phyloP scores from a whole-genome alignment of 2,888 invertebrate genomes.

The Drosophila pseudotalamancana region DNA sequence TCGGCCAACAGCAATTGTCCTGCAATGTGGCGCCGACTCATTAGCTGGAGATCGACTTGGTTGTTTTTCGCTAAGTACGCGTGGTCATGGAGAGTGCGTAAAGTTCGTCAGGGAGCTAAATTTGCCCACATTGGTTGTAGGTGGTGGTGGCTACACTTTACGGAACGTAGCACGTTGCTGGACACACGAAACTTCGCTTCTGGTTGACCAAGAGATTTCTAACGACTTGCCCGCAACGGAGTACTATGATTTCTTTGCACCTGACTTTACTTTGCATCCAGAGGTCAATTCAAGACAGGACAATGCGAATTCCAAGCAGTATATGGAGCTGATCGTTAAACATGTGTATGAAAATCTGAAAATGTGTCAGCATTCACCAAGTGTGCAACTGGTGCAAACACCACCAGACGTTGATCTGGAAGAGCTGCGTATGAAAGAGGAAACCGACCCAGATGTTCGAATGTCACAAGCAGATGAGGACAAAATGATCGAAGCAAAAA shows the following conservation, averaged over 20 bases:
- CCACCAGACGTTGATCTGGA: conserved; percentile 92
- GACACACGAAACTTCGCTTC: conserved; percentile 98
- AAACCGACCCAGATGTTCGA: conserved; percentile 92
- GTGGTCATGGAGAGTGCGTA: conserved; percentile 99
- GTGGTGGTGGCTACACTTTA: conserved; percentile 94
- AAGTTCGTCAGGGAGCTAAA: conserved; percentile 96
- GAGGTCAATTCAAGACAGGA: conserved; percentile 94
- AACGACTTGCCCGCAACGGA: conserved; percentile 98
- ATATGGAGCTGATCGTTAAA: conserved; percentile 95
- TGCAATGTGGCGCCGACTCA: conserved; percentile 99
- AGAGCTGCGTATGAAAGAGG: conserved; percentile 88
- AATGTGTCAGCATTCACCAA: conserved; percentile 96
- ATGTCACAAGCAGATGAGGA: conserved; percentile 92
- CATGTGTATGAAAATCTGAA: conserved; percentile 96
- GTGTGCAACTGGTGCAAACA: conserved; percentile 98
- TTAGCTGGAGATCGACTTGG: conserved; percentile 97
- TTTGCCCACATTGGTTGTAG: conserved; percentile 95
- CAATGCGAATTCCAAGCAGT: conserved; percentile 98
- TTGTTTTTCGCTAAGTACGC: conserved; percentile 97
- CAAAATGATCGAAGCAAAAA: conserved; percentile 92
- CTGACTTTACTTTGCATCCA: conserved; percentile 98
- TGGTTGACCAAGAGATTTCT: conserved; percentile 96
- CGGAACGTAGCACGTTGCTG: conserved; percentile 99
- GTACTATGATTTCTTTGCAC: conserved; percentile 98
- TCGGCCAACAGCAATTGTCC: conserved; percentile 97